Percentiles rank a stretch among this genome's conserved stretches.
Evolutionary conservation across 2,113 vertebrate genomes (phyloP).

Genomic region (Elephas maximus): DNA sequence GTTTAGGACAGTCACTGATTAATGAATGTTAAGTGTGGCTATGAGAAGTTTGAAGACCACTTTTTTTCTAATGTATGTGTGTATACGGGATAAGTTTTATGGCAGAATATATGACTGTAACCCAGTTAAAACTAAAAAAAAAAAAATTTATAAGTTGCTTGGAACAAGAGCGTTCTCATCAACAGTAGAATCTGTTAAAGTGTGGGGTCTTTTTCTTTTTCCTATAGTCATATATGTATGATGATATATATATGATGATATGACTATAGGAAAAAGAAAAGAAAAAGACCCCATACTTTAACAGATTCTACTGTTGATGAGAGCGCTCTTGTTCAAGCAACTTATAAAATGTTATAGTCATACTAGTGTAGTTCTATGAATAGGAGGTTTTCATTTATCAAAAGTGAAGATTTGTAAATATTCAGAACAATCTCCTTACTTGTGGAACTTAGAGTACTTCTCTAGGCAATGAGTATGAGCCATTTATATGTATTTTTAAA

Average conservation of each 20-base stretch:
- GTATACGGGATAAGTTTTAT: not conserved
- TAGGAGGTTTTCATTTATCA: constrained; percentile 10
- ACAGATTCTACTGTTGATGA: not conserved
- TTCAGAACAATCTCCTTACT: not conserved
- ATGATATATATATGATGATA: no score
- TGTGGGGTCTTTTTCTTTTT: no score
- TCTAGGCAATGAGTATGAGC: not conserved
- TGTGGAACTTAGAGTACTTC: constrained; percentile 35
- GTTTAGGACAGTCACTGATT: not conserved
- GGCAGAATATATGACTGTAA: not conserved
- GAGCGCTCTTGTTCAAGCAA: constrained; percentile 9
- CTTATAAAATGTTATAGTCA: not conserved
- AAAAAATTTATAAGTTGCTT: no score
- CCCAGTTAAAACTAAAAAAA: no score
- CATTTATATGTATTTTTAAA: not conserved
- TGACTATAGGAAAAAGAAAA: constrained; percentile 26
- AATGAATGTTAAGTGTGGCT: not conserved
- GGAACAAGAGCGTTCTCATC: no score
- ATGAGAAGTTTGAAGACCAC: not conserved
- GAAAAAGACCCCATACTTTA: not conserved
- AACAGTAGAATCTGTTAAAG: no score
- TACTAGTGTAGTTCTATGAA: constrained; percentile 5
- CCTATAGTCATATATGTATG: no score
- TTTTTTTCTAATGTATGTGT: not conserved
- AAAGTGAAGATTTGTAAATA: constrained; percentile 55